Evolutionary conservation across 1,140 invertebrate genomes (phyloP).

Genomic region (Bombus terrestris): DNA sequence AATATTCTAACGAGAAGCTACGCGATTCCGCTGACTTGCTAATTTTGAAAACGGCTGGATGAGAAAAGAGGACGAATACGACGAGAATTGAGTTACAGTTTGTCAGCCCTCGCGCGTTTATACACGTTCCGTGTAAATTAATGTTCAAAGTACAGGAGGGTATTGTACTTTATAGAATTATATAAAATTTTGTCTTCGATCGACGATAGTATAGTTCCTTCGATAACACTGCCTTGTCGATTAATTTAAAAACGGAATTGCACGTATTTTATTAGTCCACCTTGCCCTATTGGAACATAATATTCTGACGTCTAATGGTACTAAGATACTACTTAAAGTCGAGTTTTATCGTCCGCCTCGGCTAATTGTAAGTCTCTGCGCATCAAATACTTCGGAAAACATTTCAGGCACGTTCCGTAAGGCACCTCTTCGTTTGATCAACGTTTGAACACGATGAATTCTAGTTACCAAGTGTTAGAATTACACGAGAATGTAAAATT

Average conservation of each 20-base stretch:
- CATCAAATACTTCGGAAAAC: neutral
- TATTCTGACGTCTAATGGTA: neutral
- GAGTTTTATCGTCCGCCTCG: neutral
- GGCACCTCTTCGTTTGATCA: conserved; percentile 35
- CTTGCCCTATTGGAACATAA: too few species aligned
- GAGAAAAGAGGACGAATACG: neutral
- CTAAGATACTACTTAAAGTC: conserved; percentile 7
- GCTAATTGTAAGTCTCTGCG: neutral
- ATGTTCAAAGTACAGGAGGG: neutral
- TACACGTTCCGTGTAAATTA: neutral
- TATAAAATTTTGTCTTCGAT: conserved; percentile 19
- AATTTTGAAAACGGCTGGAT: neutral
- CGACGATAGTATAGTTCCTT: neutral
- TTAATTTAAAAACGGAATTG: neutral
- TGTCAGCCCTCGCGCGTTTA: neutral
- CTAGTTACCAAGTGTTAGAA: neutral
- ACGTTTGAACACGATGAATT: neutral
- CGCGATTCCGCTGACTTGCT: neutral
- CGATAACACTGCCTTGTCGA: neutral
- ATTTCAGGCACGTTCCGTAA: conserved; percentile 49
- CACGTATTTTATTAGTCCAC: neutral
- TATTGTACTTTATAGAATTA: conserved; percentile 19
- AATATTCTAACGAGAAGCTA: neutral
- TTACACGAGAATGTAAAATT: neutral
- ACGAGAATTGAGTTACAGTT: neutral